phyloP scores from a whole-genome alignment of 35 echinoderm and acorn worm genomes.

The Lytechinus variegatus region DNA sequence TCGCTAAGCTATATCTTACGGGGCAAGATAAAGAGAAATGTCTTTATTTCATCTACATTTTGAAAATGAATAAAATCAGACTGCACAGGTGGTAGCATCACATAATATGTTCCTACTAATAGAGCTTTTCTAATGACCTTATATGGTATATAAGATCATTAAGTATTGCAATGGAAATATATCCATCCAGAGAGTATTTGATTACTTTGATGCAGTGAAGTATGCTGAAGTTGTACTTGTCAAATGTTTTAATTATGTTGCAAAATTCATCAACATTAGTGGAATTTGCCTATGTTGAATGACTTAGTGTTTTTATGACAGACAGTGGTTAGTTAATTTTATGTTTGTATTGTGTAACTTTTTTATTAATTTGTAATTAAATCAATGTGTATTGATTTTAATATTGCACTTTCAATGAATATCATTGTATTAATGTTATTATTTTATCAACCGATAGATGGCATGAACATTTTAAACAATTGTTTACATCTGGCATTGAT shows the following conservation, averaged over 20 bases:
- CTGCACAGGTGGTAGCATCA: not conserved
- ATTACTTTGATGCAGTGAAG: not conserved
- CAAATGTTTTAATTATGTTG: too few relatives aligned
- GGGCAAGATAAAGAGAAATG: not conserved
- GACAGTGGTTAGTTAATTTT: too few relatives aligned
- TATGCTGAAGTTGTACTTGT: too few relatives aligned
- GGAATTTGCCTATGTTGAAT: too few relatives aligned
- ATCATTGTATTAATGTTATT: not conserved
- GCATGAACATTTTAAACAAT: not conserved
- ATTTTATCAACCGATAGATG: not conserved
- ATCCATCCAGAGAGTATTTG: not conserved
- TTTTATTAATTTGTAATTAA: not conserved
- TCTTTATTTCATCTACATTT: not conserved
- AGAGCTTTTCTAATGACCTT: not conserved
- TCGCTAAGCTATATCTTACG: too few relatives aligned
- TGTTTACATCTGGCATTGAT: not conserved
- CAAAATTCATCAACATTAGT: too few relatives aligned
- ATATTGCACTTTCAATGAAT: not conserved
- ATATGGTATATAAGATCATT: not conserved
- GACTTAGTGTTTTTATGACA: too few relatives aligned
- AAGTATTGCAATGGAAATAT: not conserved
- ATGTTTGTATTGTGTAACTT: too few relatives aligned
- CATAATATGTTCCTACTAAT: not conserved
- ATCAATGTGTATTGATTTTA: not conserved
- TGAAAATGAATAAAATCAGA: not conserved